These are phyloP conservation scores for Orius laevigatus DNA, from an alignment of 1,140 invertebrate species.

Conservation along the genomic window DNA sequence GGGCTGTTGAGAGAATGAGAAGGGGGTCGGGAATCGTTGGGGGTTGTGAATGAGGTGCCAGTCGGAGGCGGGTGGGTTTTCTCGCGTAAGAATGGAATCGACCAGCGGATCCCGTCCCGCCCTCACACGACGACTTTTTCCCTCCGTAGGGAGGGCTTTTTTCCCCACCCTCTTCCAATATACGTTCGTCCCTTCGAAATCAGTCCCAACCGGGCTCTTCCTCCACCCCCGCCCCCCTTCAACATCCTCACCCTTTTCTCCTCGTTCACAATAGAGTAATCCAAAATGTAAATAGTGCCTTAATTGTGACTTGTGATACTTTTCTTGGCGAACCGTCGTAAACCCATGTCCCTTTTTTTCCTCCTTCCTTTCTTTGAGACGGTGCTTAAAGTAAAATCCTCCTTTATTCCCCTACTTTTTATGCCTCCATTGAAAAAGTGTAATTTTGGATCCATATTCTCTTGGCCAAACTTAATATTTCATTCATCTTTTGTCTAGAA, in stretches of 20 bases:
- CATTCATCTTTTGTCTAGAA: no score
- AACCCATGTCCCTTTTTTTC: background rate
- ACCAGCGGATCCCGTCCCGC: background rate
- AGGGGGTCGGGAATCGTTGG: background rate
- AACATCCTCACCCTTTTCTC: background rate
- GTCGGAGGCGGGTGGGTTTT: background rate
- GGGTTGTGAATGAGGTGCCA: background rate
- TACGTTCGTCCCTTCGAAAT: constrained; percentile 16
- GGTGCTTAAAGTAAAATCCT: background rate
- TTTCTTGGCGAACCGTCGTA: background rate
- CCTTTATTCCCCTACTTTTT: no score
- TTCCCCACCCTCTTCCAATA: constrained; percentile 8
- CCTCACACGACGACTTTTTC: no score
- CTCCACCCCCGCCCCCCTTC: background rate
- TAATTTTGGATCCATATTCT: no score
- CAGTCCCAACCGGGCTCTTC: background rate
- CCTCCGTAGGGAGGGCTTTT: constrained; percentile 1
- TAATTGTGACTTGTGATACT: constrained; percentile 14
- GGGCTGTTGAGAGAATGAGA: background rate
- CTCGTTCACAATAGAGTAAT: constrained; percentile 9
- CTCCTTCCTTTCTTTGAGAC: no score
- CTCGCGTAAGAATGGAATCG: constrained; percentile 5
- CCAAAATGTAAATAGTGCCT: constrained; percentile 14
- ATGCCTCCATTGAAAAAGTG: no score
- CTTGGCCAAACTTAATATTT: no score